Percentiles rank a stretch among this genome's conserved stretches.
Conservation (phyloP, 2,113 vertebrate species). For the Solenodon paradoxus region DNA sequence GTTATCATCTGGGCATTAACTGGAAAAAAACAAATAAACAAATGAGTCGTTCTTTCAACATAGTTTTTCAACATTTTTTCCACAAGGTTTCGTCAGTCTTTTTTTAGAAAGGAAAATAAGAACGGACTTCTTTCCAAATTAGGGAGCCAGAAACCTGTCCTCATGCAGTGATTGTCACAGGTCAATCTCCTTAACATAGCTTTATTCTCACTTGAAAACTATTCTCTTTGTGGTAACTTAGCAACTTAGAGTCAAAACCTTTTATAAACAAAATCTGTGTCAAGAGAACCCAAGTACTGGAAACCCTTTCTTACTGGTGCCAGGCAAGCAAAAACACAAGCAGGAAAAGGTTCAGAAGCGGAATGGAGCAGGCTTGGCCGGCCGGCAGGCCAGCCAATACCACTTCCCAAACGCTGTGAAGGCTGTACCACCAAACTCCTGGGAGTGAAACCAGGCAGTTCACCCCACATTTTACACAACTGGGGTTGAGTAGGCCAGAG, state of each 20-base stretch:
- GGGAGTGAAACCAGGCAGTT: not conserved
- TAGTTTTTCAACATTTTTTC: not conserved
- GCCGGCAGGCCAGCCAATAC: too few relatives aligned
- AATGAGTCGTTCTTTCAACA: not conserved
- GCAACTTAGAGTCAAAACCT: conserved; percentile 13
- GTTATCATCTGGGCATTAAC: not conserved
- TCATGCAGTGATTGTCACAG: not conserved
- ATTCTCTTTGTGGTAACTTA: not conserved
- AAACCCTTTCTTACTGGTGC: not conserved
- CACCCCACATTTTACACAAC: not conserved
- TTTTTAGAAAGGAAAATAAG: not conserved
- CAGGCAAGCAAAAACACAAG: not conserved
- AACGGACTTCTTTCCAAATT: not conserved
- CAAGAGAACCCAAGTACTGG: not conserved
- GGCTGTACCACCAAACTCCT: not conserved
- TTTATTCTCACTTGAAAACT: conserved; percentile 23
- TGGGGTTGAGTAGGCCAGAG: not conserved
- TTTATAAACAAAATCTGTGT: conserved; percentile 14
- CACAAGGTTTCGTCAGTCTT: not conserved
- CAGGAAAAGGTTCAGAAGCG: not conserved
- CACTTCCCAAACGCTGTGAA: not conserved
- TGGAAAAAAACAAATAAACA: too few relatives aligned
- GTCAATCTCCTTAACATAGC: not conserved
- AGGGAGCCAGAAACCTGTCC: not conserved
- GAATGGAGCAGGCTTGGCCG: not conserved